phyloP scores from a whole-genome alignment of 2,113 vertebrate species.

The Atherinomorus stipes region DNA sequence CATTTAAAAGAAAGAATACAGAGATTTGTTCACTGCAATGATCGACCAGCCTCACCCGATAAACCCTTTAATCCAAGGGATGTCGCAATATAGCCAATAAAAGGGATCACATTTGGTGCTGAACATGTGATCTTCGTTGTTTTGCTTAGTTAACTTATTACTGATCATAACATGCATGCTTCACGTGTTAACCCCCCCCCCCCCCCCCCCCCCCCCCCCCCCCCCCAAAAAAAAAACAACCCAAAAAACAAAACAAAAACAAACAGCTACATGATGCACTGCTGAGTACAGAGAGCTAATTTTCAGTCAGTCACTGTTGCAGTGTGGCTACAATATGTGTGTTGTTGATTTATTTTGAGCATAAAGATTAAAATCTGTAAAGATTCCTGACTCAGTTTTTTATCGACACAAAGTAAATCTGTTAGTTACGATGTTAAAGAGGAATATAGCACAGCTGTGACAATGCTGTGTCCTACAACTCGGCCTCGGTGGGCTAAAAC shows the following conservation, averaged over 20 bases:
- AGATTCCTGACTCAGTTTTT: not conserved
- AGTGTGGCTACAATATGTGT: not conserved
- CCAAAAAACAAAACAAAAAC: no score
- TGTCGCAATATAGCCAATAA: not conserved
- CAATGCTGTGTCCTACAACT: constrained; percentile 35
- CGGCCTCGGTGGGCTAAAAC: constrained; percentile 51
- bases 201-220: no score
- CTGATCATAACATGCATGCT: no score
- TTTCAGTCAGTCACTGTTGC: no score
- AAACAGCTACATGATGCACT: no score
- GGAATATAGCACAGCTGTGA: constrained; percentile 48
- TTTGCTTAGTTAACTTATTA: no score
- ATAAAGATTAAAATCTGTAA: constrained; percentile 27
- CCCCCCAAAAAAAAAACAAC: no score
- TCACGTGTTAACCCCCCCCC: no score
- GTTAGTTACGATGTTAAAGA: constrained; percentile 35
- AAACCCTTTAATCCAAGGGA: constrained; percentile 3
- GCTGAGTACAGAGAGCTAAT: no score
- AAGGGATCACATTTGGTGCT: not conserved
- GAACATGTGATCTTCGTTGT: not conserved
- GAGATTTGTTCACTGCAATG: not conserved
- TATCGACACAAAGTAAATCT: constrained; percentile 27
- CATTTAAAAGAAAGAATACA: not conserved
- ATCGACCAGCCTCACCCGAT: not conserved
- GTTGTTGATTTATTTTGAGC: not conserved